Conservation (phyloP, 2,888 invertebrate species). For the Eueremaeus valkanovi region DNA sequence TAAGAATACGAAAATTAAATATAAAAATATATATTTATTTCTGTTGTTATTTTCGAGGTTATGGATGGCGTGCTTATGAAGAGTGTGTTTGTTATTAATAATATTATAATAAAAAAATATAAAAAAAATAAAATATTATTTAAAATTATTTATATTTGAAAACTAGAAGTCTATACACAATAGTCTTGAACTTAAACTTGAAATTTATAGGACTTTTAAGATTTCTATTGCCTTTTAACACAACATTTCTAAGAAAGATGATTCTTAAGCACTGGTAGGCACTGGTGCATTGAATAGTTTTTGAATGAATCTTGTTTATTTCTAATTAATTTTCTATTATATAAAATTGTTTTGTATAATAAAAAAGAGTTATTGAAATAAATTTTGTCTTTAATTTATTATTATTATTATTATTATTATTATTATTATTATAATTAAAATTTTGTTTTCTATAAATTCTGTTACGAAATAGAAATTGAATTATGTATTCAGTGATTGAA, state of each 20-base stretch:
- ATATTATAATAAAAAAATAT: not conserved
- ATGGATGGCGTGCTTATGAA: not conserved
- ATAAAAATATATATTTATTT: no score
- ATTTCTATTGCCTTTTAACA: not conserved
- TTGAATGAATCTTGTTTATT: no score
- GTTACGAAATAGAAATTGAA: not conserved
- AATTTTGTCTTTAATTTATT: no score
- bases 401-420: no score
- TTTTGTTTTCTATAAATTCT: not conserved
- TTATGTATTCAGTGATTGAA: not conserved
- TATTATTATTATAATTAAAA: no score
- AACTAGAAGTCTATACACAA: not conserved
- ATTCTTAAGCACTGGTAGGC: no score
- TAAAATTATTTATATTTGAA: not conserved
- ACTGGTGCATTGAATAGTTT: no score
- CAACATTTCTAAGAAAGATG: not conserved
- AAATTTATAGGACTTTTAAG: not conserved
- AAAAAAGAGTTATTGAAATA: no score
- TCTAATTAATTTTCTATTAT: no score
- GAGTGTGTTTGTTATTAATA: not conserved
- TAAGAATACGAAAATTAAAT: no score
- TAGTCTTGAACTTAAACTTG: constrained; percentile 11
- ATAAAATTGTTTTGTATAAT: no score
- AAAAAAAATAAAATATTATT: not conserved
- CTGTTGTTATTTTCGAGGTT: not conserved